phyloP scores from a whole-genome alignment of 2,888 invertebrate genomes.

The Drosophila nigritarsus region DNA sequence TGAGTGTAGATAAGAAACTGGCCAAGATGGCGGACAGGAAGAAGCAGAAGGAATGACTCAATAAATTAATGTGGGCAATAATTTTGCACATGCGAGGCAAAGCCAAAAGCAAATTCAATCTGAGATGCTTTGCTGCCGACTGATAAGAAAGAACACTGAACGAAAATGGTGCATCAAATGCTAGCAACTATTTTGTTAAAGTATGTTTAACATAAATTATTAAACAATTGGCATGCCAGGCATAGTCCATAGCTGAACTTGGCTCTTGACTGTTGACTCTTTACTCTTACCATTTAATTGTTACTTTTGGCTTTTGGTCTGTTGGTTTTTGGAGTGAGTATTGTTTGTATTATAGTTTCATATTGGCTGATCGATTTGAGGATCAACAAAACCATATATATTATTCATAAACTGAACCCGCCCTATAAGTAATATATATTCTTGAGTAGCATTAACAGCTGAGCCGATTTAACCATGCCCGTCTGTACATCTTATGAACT shows the following conservation, averaged over 20 bases:
- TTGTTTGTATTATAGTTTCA: no score
- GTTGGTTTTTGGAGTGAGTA: neutral
- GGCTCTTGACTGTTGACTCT: neutral
- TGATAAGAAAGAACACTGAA: neutral
- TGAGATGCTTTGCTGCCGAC: constrained; percentile 13
- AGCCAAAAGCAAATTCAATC: neutral
- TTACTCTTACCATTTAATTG: neutral
- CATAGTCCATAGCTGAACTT: neutral
- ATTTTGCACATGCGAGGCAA: constrained; percentile 47
- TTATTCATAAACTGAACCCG: neutral
- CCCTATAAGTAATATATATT: neutral
- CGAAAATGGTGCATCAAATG: neutral
- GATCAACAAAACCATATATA: neutral
- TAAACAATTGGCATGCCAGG: neutral
- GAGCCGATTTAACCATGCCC: neutral
- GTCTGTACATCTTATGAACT: no score
- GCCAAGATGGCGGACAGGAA: constrained; percentile 2
- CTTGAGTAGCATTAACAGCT: neutral
- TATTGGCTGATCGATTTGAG: no score
- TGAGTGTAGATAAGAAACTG: constrained; percentile 20
- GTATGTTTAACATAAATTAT: neutral
- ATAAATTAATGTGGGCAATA: constrained; percentile 63
- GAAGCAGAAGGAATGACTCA: constrained; percentile 31
- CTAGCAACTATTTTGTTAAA: neutral
- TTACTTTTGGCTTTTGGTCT: neutral